Base-by-base conservation (phyloP, 2,113 vertebrate genomes). In the Hyperoodon ampullatus region DNA sequence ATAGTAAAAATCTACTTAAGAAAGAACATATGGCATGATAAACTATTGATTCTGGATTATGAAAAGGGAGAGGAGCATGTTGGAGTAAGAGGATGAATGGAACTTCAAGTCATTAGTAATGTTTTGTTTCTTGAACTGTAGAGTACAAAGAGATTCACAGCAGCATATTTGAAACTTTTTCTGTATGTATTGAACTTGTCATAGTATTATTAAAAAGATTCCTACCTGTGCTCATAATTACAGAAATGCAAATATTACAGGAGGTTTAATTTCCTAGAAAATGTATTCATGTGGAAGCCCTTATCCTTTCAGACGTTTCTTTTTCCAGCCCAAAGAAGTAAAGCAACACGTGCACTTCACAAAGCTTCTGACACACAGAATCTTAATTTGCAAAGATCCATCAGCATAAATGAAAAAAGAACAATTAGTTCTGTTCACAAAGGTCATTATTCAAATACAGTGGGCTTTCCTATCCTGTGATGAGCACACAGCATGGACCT, bases 301-400 rank as follows among this genome's bases (percentile, higher is more conserved):
- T 63, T 24, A 50, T 74, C 86, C 81, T 92, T 44, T 92, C 35
- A 50, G n/a, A 33, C 58, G 92, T 90, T 94, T 88, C 35, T 96
- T 47, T 75, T 50, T 47, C 30, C 3, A 61, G n/a, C 30, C 33
- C 18, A 19, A 81, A 26, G 55, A 95, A 94, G 21, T 70, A 78
- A 95, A 75, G 78, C 90, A 82, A 28, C 1, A 0, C 70, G 78
- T 70, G 33, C 26, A 66, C 70, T 75, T 95, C 81, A 77, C 50
- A 80, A 84, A 90, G 63, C 44, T 90, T 88, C 68, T 72, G 75
- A 98, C 44, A 90, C 35, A 60, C 1, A 87, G 85, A 95, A 92
- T 44, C 23, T 12, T 96, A 95, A 90, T 75, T 74, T 75, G 33
- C 12, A 74, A 89, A 94, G 85, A 90, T 90, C 86, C 94, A 94